Base-by-base conservation (phyloP, 2,888 invertebrate species). In the Acleris holmiana region DNA sequence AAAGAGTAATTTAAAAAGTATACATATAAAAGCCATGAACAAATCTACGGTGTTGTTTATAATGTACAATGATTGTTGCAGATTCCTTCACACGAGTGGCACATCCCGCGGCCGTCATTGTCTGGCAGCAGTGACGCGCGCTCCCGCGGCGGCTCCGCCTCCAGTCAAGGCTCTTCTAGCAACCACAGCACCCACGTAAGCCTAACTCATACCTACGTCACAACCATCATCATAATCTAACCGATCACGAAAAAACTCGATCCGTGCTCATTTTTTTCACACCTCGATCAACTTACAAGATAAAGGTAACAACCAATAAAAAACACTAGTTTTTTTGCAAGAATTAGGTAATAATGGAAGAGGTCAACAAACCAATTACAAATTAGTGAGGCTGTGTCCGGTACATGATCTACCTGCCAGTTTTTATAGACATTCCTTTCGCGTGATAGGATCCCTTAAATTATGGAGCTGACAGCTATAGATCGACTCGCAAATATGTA, bases 101-200 rank as follows among this genome's bases (percentile, higher is more conserved):
- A 96, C 87, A 96, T 97, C 86, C 96, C 97, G 76, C 94, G 97
- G 91, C 96, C 97, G 79, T 96, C 96, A 81, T 93, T 97, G 74
- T 93, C 91, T 7, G 88, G 89, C 69, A 93, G 93, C 89, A 85
- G 86, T 72, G 91, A 91, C 73, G 73, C 86, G 70, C 84, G 91
- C 61, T 89, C 91, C 60, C 83, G 91, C 61, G 91, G 91, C 66
- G 91, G 96, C 75, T 96, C 96, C 69, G 95, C 95, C 65, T 95
- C 95, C 70, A 94, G 93, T 75, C 91, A 93, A 81, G 93, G 93
- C 67, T 92, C 93, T 67, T 94, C 94, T 66, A 94, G 95, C 83
- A 95, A 95, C 85, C 95, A 95, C 81, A 96, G 97, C 87, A 96
- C 96, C 79, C 96, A 96, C 92, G 97, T 97, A 93, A 94, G 94